Percentiles rank a stretch among this genome's conserved stretches.
Conservation (phyloP, 2,797 vertebrate genomes). For the Pipistrellus kuhlii region DNA sequence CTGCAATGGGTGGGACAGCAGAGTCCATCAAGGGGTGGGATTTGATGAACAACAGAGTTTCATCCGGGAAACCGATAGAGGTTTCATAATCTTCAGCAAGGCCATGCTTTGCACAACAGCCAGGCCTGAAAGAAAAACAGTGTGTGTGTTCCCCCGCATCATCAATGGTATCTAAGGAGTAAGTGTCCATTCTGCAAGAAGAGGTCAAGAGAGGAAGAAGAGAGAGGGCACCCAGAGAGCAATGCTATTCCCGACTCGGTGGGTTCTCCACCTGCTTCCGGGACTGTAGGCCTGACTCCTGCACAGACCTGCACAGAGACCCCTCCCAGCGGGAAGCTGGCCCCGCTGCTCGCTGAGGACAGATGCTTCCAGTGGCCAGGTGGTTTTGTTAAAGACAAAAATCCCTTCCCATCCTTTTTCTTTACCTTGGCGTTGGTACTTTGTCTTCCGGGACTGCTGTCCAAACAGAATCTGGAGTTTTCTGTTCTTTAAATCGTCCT, state of each 20-base stretch:
- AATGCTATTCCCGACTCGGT: accelerated
- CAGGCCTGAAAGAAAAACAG: slow-evolving; percentile 92
- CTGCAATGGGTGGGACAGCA: slow-evolving; percentile 94
- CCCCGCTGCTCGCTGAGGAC: not conserved
- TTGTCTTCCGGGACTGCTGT: slow-evolving; percentile 97
- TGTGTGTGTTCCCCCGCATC: slow-evolving; percentile 42
- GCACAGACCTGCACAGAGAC: too few relatives aligned
- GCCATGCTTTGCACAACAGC: slow-evolving; percentile 96
- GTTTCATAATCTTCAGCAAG: slow-evolving; percentile 95
- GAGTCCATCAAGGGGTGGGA: slow-evolving; percentile 98
- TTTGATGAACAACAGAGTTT: slow-evolving; percentile 98
- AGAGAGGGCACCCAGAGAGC: not conserved
- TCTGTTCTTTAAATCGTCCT: slow-evolving; percentile 99
- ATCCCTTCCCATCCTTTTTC: not conserved
- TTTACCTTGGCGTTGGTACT: slow-evolving; percentile 97
- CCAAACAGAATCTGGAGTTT: slow-evolving; percentile 98
- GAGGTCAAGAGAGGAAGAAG: not conserved
- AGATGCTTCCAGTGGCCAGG: not conserved
- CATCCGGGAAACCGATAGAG: slow-evolving; percentile 98
- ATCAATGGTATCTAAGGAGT: not conserved
- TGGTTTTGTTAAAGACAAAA: slow-evolving; percentile 1
- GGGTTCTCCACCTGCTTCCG: too few relatives aligned
- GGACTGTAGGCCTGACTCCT: not conserved
- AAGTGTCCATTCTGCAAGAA: not conserved
- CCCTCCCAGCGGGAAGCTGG: not conserved